A percentile compares a stretch with the other conserved stretches of the same genome.
Evolutionary conservation across 2,888 invertebrate genomes (phyloP).

Genomic region (Pristionchus mayeri): DNA sequence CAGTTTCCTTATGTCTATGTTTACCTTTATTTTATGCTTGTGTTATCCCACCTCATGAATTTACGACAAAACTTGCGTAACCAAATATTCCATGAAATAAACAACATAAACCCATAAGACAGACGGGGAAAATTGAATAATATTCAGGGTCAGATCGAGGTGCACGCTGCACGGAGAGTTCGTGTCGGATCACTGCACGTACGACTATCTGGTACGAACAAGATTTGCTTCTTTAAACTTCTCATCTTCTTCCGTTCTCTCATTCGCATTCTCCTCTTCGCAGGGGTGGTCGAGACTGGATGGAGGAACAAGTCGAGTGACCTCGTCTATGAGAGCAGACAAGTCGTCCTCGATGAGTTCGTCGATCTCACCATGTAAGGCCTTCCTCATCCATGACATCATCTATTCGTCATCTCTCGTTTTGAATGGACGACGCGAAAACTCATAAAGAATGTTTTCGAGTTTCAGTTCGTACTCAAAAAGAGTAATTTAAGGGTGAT

Average conservation of each 20-base stretch:
- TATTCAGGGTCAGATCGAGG: slow-evolving; percentile 64
- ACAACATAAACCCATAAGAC: no score
- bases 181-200: slow-evolving; percentile 68
- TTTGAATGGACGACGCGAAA: no score
- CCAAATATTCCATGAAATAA: background rate
- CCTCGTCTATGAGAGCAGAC: slow-evolving; percentile 69
- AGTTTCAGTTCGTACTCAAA: no score
- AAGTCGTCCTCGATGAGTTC: slow-evolving; percentile 70
- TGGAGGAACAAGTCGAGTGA: slow-evolving; percentile 56
- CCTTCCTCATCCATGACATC: no score
- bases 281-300: slow-evolving; percentile 48
- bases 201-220: slow-evolving; percentile 58
- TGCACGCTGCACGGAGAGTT: slow-evolving; percentile 64
- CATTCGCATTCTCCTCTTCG: background rate
- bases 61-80: background rate
- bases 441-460: no score
- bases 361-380: slow-evolving; percentile 70
- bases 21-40: no score
- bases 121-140: no score
- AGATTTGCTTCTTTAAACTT: background rate
- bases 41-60: no score
- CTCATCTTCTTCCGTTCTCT: background rate
- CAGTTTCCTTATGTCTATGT: no score
- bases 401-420: no score
- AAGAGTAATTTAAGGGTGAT: slow-evolving; percentile 59